Evolutionary conservation across 1,140 invertebrate genomes (phyloP).

Genomic region (Hyposmocoma kahamanoa): DNA sequence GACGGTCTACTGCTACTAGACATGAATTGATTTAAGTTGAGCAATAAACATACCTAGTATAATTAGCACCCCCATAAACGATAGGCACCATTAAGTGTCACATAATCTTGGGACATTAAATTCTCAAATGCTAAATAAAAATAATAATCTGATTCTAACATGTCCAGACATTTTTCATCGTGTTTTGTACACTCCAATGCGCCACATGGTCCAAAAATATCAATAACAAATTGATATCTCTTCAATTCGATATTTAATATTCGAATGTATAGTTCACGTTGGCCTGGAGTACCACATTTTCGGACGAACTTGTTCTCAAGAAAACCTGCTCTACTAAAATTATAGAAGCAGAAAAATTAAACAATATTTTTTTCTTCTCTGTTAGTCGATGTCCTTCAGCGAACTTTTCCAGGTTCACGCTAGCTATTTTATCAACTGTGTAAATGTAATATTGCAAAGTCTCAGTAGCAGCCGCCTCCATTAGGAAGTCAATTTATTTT

Average conservation of each 20-base stretch:
- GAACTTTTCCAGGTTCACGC: too few species aligned
- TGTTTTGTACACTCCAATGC: slow-evolving; percentile 40
- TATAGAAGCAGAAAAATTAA: too few species aligned
- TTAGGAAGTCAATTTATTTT: too few species aligned
- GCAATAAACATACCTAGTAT: slow-evolving; percentile 30
- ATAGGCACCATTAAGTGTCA: slow-evolving; percentile 72
- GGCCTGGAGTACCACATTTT: slow-evolving; percentile 76
- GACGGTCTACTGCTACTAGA: too few species aligned
- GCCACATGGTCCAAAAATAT: slow-evolving; percentile 81
- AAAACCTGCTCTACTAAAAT: too few species aligned
- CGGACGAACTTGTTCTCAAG: slow-evolving; percentile 83
- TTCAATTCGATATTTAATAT: slow-evolving; percentile 75
- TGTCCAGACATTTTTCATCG: slow-evolving; percentile 44
- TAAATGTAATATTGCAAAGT: too few species aligned
- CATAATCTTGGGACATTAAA: slow-evolving; percentile 76
- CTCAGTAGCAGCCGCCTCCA: too few species aligned
- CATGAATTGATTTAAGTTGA: too few species aligned
- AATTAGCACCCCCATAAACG: slow-evolving; percentile 68
- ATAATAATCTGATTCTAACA: slow-evolving; percentile 74
- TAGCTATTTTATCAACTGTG: too few species aligned
- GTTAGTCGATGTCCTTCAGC: too few species aligned
- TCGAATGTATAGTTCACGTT: slow-evolving; percentile 74
- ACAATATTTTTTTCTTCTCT: too few species aligned
- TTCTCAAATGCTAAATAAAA: slow-evolving; percentile 85
- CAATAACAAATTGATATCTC: slow-evolving; percentile 61